Conservation (phyloP, 1,140 invertebrate species). For the Lerema accius region DNA sequence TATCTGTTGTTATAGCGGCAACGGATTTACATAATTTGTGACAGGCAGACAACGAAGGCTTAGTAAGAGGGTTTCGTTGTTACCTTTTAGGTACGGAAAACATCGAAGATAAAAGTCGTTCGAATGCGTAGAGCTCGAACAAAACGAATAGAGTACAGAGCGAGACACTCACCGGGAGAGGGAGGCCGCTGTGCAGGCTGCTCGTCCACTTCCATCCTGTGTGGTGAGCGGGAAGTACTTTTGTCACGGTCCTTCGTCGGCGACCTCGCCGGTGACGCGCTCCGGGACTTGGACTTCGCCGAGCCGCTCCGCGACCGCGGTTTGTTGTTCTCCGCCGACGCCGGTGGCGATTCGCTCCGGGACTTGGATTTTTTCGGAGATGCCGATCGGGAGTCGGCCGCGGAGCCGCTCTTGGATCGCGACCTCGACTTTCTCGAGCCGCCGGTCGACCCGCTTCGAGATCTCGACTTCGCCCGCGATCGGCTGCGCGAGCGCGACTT, state of each 20-base stretch:
- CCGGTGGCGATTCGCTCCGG: slow-evolving; percentile 24
- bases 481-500: slow-evolving; percentile 39
- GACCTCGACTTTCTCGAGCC: slow-evolving; percentile 6
- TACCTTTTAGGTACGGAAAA: no score
- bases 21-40: no score
- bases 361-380: slow-evolving; percentile 20
- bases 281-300: slow-evolving; percentile 17
- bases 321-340: slow-evolving; percentile 17
- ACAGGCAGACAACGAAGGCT: no score
- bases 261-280: slow-evolving; percentile 9
- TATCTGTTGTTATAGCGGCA: no score
- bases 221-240: slow-evolving; percentile 41
- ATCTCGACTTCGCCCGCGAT: slow-evolving; percentile 38
- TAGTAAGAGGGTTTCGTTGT: no score
- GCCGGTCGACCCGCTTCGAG: slow-evolving; percentile 35
- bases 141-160: no score
- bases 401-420: slow-evolving; percentile 34
- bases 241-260: slow-evolving; percentile 30
- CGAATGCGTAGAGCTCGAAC: no score
- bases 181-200: slow-evolving; percentile 25
- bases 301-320: slow-evolving; percentile 25
- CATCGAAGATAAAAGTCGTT: no score
- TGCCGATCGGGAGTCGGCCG: slow-evolving; percentile 24
- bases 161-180: slow-evolving; percentile 32
- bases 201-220: slow-evolving; percentile 49